Conservation (phyloP, 1,140 invertebrate genomes). For the Platyura marginata region DNA sequence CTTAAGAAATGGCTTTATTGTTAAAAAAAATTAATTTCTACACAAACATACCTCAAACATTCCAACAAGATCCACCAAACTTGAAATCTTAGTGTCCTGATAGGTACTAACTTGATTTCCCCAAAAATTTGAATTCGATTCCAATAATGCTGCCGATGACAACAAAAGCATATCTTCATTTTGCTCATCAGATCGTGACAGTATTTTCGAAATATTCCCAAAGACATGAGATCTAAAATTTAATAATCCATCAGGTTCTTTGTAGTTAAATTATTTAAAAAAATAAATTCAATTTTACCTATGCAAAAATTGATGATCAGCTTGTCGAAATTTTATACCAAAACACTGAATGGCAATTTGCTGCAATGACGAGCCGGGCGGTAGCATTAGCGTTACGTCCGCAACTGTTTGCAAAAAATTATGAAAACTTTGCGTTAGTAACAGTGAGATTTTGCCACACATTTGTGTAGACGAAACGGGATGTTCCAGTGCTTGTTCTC, state of each 20-base stretch:
- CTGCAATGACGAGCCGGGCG: conserved; percentile 68
- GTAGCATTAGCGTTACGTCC: conserved; percentile 78
- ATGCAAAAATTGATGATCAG: conserved; percentile 88
- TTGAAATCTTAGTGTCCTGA: conserved; percentile 9
- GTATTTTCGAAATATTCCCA: conserved; percentile 88
- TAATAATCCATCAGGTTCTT: no score
- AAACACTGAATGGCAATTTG: conserved; percentile 88
- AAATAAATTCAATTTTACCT: conserved; percentile 33
- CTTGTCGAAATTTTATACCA: conserved; percentile 70
- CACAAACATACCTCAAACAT: conserved; percentile 16
- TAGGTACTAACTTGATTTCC: background rate
- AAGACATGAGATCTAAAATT: conserved; percentile 82
- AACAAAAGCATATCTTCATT: conserved; percentile 8
- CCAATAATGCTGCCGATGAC: background rate
- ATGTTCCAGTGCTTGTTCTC: conserved; percentile 49
- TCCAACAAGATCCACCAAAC: conserved; percentile 13
- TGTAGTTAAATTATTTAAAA: no score
- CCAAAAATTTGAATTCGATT: conserved; percentile 3
- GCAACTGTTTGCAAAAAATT: conserved; percentile 77
- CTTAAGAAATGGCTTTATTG: no score
- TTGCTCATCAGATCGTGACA: conserved; percentile 80
- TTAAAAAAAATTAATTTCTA: no score
- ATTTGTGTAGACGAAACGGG: conserved; percentile 62
- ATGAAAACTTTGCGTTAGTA: conserved; percentile 70
- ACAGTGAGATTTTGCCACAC: conserved; percentile 59